These are phyloP conservation scores for Trinectes maculatus DNA, from an alignment of 2,113 vertebrate species.

Conservation along the genomic window DNA sequence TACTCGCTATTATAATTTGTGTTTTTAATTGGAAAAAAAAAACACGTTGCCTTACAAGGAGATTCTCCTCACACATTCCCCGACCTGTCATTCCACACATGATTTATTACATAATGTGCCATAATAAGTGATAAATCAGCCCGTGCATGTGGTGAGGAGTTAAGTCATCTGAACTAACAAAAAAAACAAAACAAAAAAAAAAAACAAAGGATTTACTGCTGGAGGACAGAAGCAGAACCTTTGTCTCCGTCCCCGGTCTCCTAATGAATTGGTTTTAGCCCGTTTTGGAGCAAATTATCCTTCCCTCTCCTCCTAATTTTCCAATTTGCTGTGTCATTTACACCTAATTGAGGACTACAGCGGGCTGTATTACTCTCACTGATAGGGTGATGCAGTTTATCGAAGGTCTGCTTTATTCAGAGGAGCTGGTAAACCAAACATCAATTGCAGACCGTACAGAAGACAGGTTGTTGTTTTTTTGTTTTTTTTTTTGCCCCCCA, in stretches of 20 bases:
- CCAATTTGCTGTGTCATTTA: slow-evolving; percentile 87
- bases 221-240: slow-evolving; percentile 66
- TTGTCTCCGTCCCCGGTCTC: slow-evolving; percentile 65
- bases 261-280: slow-evolving; percentile 86
- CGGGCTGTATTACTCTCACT: slow-evolving; percentile 81
- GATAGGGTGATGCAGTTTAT: slow-evolving; percentile 83
- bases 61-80: not conserved
- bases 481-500: slow-evolving; percentile 24
- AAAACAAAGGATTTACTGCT: slow-evolving; percentile 50
- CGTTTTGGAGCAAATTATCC: slow-evolving; percentile 84
- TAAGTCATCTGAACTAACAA: slow-evolving; percentile 40
- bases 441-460: slow-evolving; percentile 65
- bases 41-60: not conserved
- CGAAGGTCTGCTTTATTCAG: slow-evolving; percentile 75
- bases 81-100: not conserved
- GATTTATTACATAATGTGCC: not conserved
- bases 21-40: not conserved
- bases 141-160: slow-evolving; percentile 46
- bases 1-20: no score
- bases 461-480: no score
- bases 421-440: slow-evolving; percentile 74
- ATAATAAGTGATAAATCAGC: slow-evolving; percentile 10
- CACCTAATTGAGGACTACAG: slow-evolving; percentile 81
- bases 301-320: slow-evolving; percentile 84
- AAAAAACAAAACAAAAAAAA: no score